Evolutionary conservation across 2,113 vertebrate species (phyloP), one percentile per base, ranked within the genome.

Genomic region (Pelecanoides urinatrix): DNA sequence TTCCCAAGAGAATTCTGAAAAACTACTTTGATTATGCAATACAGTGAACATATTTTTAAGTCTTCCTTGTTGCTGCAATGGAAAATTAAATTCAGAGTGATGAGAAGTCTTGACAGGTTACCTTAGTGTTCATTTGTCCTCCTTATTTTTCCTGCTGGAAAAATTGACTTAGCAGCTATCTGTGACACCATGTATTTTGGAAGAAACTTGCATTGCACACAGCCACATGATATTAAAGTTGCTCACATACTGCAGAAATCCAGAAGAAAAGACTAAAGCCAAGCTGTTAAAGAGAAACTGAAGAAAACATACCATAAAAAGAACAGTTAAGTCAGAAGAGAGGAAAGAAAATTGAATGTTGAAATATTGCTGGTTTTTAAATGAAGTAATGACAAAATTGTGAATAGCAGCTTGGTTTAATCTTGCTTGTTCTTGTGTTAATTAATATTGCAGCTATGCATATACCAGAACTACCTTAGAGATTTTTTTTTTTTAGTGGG

Each of bases 141-240:
- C 47, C 47, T 44, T 36, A 34, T 36, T 90, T 82, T 67, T 82
- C 22, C 36, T 49, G 14, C 19, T 67, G 73, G 49, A 47, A 68
- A 30, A 93, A 32, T 23, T 52, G 23, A 19, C 40, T 61, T 90
- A 67, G 40, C 20, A 87, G 29, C 44, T 63, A 1, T n/a, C 47
- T 77, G 20, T 91, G 56, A 30, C 53, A 47, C 6, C 7, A 6
- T 13, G 13, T 76, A 15, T 85, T 93, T 71, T 61, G 30, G 29
- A 75, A 92, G 65, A 66, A 61, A 38, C 14, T 56, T 79, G 13
- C 2, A 17, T 32, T 78, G 52, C 63, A 4, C 5, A 5, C 9
- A 66, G 21, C 30, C 73, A 4, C 1, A 0, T 66, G 32, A 2
- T 63, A 4, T 7, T 75, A 9, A 72, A 56, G 14, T 63, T 76